These are phyloP conservation scores for Diphyllodes magnificus DNA, from an alignment of 2,113 vertebrate genomes.

Conservation along the genomic window DNA sequence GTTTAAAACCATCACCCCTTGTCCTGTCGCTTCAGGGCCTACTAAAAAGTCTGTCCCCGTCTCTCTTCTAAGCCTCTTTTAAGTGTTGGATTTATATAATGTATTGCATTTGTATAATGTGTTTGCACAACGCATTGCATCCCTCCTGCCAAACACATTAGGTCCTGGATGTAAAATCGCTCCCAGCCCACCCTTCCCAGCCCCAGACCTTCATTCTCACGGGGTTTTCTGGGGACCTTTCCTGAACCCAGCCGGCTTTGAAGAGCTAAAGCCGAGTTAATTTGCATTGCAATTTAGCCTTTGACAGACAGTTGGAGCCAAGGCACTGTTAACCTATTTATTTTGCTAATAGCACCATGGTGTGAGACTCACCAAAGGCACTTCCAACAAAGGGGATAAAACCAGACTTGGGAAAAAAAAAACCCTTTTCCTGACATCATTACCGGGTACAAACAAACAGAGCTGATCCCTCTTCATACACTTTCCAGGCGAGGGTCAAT, in stretches of 20 bases:
- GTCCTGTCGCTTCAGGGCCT: accelerated
- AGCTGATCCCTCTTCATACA: constrained; percentile 14
- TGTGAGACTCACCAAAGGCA: constrained; percentile 48
- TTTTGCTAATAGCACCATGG: constrained; percentile 64
- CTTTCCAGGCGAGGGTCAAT: neutral
- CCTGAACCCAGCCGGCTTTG: constrained; percentile 6
- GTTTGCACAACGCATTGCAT: accelerated
- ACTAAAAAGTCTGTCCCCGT: neutral
- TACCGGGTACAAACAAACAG: constrained; percentile 26
- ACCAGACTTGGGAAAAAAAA: neutral
- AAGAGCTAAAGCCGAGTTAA: constrained; percentile 26
- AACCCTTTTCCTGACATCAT: constrained; percentile 30
- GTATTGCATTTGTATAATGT: neutral
- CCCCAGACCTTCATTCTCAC: neutral
- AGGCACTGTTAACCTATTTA: constrained; percentile 64
- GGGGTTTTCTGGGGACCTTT: neutral
- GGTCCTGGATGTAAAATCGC: neutral
- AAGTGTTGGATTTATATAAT: accelerated
- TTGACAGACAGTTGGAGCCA: constrained; percentile 66
- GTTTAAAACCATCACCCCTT: neutral
- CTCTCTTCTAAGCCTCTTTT: neutral
- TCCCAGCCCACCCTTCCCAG: neutral
- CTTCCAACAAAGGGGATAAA: constrained; percentile 46
- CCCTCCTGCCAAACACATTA: neutral
- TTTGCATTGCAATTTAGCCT: constrained; percentile 65